A percentile compares a stretch with the other conserved stretches of the same genome.
These are phyloP conservation scores for Tillus elongatus DNA, from an alignment of 2,888 invertebrate genomes.

Conservation along the genomic window DNA sequence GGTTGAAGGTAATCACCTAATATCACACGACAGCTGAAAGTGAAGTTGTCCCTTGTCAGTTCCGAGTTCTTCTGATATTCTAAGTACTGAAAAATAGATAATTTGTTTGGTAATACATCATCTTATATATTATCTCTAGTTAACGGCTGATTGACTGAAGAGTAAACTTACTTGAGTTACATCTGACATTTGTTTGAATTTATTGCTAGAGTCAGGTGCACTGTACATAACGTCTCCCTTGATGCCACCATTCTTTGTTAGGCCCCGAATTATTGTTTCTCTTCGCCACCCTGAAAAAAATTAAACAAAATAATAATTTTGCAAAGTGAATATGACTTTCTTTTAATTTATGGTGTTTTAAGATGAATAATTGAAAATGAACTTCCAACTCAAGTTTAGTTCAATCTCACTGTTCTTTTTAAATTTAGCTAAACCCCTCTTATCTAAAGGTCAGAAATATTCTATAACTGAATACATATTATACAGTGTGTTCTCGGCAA, in stretches of 20 bases:
- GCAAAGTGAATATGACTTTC: no score
- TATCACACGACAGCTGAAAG: constrained; percentile 79
- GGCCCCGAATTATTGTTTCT: constrained; percentile 81
- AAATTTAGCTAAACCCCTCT: no score
- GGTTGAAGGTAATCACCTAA: constrained; percentile 89
- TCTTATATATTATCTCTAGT: no score
- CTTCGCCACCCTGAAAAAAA: constrained; percentile 69
- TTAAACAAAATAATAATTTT: constrained; percentile 4
- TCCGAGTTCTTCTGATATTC: constrained; percentile 52
- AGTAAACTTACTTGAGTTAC: constrained; percentile 49
- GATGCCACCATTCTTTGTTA: constrained; percentile 77
- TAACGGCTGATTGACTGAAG: constrained; percentile 45
- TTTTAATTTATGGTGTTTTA: no score
- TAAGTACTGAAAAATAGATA: constrained; percentile 53
- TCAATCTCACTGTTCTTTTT: no score
- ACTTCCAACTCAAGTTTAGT: no score
- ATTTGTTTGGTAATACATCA: no score
- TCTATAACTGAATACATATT: no score
- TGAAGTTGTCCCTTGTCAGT: constrained; percentile 80
- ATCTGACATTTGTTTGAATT: constrained; percentile 56
- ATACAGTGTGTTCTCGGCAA: no score
- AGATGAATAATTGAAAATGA: no score
- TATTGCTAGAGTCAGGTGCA: constrained; percentile 53
- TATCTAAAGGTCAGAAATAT: no score
- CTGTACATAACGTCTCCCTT: constrained; percentile 92